A percentile compares a stretch with the other conserved stretches of the same genome.
Evolutionary conservation across 2,113 vertebrate species (phyloP).

Genomic region (Tamias sibiricus): DNA sequence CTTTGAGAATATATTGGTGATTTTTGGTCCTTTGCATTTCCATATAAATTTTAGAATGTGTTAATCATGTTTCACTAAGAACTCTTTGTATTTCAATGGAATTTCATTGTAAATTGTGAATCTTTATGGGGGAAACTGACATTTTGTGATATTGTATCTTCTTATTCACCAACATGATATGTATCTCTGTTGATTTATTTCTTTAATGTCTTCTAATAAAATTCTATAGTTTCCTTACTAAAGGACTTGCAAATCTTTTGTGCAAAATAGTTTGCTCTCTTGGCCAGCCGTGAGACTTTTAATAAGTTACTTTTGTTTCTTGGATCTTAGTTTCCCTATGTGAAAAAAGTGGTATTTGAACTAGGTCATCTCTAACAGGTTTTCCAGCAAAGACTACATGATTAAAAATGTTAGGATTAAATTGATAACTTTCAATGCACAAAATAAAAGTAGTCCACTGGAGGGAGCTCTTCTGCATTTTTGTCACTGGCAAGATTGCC

Average conservation of each 20-base stretch:
- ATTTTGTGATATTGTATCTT: conserved; percentile 23
- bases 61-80: conserved; percentile 32
- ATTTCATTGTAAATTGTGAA: conserved; percentile 25
- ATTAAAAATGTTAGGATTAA: not conserved
- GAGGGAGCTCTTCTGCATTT: not conserved
- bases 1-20: not conserved
- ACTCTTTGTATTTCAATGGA: not conserved
- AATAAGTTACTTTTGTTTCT: not conserved
- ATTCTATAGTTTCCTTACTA: conserved; percentile 31
- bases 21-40: not conserved
- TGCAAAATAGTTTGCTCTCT: not conserved
- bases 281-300: not conserved
- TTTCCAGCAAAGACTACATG: not conserved
- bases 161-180: not conserved
- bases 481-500: not conserved
- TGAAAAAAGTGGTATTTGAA: conserved; percentile 25
- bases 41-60: not conserved
- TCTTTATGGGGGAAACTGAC: conserved; percentile 6
- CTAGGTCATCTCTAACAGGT: not conserved
- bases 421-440: not conserved
- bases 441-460: not conserved
- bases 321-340: not conserved
- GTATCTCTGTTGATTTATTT: not conserved
- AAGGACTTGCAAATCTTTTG: not conserved
- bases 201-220: conserved; percentile 16